A percentile compares a stretch with the other conserved stretches of the same genome.
phyloP scores from a whole-genome alignment of 2,113 vertebrate genomes.

The Dasyurus viverrinus region DNA sequence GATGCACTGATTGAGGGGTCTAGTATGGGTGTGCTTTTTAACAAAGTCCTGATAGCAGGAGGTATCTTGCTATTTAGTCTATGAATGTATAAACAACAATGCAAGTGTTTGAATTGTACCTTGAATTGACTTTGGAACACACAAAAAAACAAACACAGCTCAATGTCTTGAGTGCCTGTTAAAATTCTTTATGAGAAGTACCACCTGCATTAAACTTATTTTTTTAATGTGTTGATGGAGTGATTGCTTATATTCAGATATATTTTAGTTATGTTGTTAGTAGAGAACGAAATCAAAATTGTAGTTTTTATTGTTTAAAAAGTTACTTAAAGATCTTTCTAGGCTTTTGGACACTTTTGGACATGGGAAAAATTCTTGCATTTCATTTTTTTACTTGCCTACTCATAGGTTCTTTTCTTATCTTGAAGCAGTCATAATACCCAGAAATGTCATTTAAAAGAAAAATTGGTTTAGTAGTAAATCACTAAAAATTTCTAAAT shows the following conservation, averaged over 20 bases:
- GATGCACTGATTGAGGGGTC: background rate
- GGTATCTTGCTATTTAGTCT: background rate
- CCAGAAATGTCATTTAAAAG: conserved; percentile 74
- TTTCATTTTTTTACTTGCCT: conserved; percentile 74
- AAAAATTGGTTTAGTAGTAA: conserved; percentile 67
- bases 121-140: conserved; percentile 66
- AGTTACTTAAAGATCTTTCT: conserved; percentile 62
- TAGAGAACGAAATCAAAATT: background rate
- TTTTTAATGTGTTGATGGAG: conserved; percentile 67
- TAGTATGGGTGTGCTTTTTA: rapidly evolving
- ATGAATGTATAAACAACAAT: background rate
- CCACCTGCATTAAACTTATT: conserved; percentile 82
- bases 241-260: conserved; percentile 32
- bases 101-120: conserved; percentile 52
- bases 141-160: conserved; percentile 54
- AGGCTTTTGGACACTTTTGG: conserved; percentile 59
- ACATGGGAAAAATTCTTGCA: background rate
- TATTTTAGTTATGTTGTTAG: background rate
- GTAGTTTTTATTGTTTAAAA: background rate
- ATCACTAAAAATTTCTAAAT: conserved; percentile 63
- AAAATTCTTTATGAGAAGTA: conserved; percentile 69
- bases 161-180: conserved; percentile 76
- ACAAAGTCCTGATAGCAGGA: background rate
- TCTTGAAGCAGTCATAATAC: conserved; percentile 59
- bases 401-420: conserved; percentile 63